phyloP scores from a whole-genome alignment of 2,113 vertebrate genomes.

The Serinus canaria region DNA sequence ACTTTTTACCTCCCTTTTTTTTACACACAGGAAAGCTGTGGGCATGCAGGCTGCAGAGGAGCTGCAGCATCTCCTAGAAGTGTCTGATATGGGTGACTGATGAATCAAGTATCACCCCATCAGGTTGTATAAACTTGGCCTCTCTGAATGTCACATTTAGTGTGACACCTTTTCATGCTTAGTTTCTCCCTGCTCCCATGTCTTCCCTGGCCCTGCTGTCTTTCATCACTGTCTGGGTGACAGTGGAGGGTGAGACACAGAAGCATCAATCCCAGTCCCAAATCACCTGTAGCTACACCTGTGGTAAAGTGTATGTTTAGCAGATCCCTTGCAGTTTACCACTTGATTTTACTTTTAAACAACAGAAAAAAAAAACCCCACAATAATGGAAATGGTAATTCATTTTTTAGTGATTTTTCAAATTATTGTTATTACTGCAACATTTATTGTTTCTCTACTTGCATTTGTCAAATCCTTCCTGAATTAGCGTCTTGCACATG shows the following conservation, averaged over 20 bases:
- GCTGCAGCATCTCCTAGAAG: background rate
- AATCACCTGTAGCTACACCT: background rate
- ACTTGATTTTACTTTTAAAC: background rate
- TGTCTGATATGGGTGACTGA: background rate
- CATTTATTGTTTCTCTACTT: background rate
- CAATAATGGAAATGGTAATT: background rate
- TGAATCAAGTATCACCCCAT: background rate
- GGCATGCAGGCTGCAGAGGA: background rate
- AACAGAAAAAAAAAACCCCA: background rate
- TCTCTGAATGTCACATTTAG: background rate
- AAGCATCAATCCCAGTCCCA: background rate
- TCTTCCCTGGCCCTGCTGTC: background rate
- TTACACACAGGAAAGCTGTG: background rate
- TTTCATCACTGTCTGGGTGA: background rate
- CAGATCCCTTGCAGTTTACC: background rate
- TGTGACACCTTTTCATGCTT: background rate
- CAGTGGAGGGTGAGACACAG: background rate
- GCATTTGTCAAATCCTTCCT: background rate
- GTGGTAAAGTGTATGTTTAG: background rate
- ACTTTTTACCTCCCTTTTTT: background rate
- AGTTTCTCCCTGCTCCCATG: background rate
- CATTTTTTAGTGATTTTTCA: background rate
- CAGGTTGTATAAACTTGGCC: background rate
- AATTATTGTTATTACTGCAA: background rate
- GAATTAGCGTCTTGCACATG: background rate